Evolutionary conservation across 2,113 vertebrate species (phyloP).

Genomic region (Pyrgilauda ruficollis): DNA sequence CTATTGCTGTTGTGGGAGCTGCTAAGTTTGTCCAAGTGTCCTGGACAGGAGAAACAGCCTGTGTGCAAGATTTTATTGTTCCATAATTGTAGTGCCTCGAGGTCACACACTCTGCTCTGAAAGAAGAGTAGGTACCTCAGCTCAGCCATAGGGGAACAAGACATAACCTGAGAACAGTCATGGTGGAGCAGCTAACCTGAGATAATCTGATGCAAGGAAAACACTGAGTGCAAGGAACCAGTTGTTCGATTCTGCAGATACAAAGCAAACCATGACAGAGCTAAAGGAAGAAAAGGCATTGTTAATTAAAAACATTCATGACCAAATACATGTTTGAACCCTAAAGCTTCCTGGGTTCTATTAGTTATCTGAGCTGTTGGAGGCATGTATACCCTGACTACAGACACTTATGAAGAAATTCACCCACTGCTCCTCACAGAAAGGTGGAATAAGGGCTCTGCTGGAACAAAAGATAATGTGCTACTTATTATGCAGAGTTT

Average conservation of each 20-base stretch:
- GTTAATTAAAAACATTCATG: neutral
- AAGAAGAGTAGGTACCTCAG: neutral
- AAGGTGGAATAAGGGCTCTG: neutral
- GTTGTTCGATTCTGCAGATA: neutral
- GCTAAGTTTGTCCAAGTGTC: accelerated
- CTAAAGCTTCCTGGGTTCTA: neutral
- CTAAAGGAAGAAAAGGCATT: neutral
- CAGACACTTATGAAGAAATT: neutral
- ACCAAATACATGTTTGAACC: neutral
- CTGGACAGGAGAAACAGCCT: neutral
- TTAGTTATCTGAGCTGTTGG: neutral
- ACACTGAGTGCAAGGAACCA: neutral
- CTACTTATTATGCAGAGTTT: neutral
- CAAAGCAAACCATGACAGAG: neutral
- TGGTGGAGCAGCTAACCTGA: neutral
- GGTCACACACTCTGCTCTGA: neutral
- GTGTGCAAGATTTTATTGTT: neutral
- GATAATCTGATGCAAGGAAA: neutral
- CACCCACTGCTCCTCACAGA: neutral
- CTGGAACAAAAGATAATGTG: neutral
- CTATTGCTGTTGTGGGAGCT: neutral
- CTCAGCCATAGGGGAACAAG: neutral
- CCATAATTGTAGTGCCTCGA: neutral
- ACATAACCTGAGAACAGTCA: neutral
- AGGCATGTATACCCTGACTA: neutral